phyloP scores from a whole-genome alignment of 2,797 vertebrate genomes.

The Pseudochaenichthys georgianus region DNA sequence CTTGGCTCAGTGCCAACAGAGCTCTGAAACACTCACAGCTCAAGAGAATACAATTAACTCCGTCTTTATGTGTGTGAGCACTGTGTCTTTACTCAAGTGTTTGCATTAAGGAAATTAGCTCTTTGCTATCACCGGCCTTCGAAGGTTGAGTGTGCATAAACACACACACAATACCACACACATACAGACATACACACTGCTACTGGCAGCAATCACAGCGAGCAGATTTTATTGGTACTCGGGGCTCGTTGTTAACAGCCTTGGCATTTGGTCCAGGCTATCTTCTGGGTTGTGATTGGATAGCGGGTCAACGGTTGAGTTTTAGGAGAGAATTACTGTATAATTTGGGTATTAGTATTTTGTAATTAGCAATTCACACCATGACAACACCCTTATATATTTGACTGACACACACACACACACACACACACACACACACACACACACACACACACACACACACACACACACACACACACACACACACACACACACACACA shows the following conservation, averaged over 20 bases:
- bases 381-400: neutral
- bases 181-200: conserved; percentile 34
- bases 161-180: conserved; percentile 30
- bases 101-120: conserved; percentile 76
- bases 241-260: conserved; percentile 36
- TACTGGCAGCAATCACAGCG: conserved; percentile 48
- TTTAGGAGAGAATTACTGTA: conserved; percentile 39
- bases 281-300: conserved; percentile 55
- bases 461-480: conserved; percentile 33
- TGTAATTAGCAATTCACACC: conserved; percentile 15
- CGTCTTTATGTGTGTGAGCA: conserved; percentile 27
- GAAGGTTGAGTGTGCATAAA: conserved; percentile 62
- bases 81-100: conserved; percentile 60
- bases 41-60: conserved; percentile 67
- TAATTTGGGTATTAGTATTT: conserved; percentile 24
- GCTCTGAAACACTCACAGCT: conserved; percentile 63
- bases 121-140: conserved; percentile 58
- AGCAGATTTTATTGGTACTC: conserved; percentile 57
- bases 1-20: conserved; percentile 57
- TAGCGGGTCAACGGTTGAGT: conserved; percentile 17
- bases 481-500: conserved; percentile 31
- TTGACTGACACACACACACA: conserved; percentile 28
- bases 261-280: conserved; percentile 39
- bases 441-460: conserved; percentile 38
- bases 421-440: conserved; percentile 35